These are phyloP conservation scores for Sericinus montela DNA, from an alignment of 2,888 invertebrate genomes.

Conservation along the genomic window DNA sequence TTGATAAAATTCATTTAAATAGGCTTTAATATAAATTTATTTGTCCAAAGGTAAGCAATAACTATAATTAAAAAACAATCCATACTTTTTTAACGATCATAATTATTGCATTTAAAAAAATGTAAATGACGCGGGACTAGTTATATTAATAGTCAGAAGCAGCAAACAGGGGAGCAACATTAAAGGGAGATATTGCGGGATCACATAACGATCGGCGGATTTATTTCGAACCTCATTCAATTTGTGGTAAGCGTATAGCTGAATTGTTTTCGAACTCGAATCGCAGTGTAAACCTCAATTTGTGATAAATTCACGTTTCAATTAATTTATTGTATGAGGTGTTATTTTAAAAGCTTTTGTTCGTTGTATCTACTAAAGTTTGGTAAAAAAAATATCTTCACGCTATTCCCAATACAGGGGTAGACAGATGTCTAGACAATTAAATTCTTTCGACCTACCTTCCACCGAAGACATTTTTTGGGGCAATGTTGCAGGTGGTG, in stretches of 20 bases:
- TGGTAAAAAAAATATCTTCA: slow-evolving; percentile 43
- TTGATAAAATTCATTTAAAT: too few relatives aligned
- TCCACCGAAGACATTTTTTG: too few relatives aligned
- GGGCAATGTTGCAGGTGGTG: too few relatives aligned
- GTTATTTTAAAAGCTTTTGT: slow-evolving; percentile 9
- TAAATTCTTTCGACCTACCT: too few relatives aligned
- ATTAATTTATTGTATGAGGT: slow-evolving; percentile 16
- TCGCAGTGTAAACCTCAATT: slow-evolving; percentile 35
- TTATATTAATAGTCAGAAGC: slow-evolving; percentile 53
- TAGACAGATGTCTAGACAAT: too few relatives aligned
- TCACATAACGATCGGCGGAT: slow-evolving; percentile 70
- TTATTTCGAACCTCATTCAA: slow-evolving; percentile 75
- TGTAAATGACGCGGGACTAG: slow-evolving; percentile 39
- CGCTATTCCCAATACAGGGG: too few relatives aligned
- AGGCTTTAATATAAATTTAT: too few relatives aligned
- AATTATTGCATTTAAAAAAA: not conserved
- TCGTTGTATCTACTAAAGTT: slow-evolving; percentile 12
- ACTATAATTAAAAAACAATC: too few relatives aligned
- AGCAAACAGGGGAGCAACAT: slow-evolving; percentile 64
- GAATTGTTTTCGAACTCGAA: slow-evolving; percentile 61
- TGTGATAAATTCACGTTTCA: slow-evolving; percentile 22
- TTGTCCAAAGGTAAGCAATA: too few relatives aligned
- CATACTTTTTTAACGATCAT: too few relatives aligned
- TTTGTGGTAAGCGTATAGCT: slow-evolving; percentile 73
- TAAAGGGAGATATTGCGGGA: slow-evolving; percentile 59